Conservation (phyloP, 2,113 vertebrate species). For the Heliornis fulica region DNA sequence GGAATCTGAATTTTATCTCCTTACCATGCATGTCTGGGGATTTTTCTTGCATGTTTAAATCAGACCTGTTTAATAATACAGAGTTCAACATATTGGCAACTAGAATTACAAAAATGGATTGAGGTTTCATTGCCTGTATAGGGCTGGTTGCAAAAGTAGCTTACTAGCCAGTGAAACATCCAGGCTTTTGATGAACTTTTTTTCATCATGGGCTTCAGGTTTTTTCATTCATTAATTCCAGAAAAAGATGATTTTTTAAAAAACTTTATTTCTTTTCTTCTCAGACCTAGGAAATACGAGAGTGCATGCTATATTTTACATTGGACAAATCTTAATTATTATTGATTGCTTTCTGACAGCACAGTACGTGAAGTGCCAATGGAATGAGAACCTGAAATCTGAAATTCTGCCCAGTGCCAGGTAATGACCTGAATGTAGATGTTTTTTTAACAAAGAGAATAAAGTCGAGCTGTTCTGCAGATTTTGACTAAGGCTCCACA, state of each 20-base stretch:
- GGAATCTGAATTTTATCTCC: not conserved
- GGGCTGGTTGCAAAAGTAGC: not conserved
- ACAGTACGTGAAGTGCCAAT: not conserved
- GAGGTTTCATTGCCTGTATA: not conserved
- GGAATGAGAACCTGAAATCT: slow-evolving; percentile 7
- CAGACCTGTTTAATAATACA: not conserved
- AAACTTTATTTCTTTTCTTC: not conserved
- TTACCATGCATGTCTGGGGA: not conserved
- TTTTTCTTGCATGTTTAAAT: slow-evolving; percentile 1
- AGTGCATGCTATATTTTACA: not conserved
- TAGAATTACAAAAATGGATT: not conserved
- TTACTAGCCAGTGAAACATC: not conserved
- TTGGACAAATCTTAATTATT: slow-evolving; percentile 17
- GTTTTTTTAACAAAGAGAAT: not conserved
- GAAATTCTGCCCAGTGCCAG: slow-evolving; percentile 27
- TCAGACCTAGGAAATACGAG: not conserved
- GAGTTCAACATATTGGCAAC: not conserved
- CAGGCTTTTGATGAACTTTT: not conserved
- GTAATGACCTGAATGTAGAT: not conserved
- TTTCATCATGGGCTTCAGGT: not conserved
- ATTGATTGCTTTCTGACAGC: slow-evolving; percentile 30
- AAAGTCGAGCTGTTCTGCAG: not conserved
- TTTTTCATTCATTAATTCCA: not conserved
- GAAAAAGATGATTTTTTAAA: not conserved
- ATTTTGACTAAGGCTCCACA: not conserved